Evolutionary conservation across 92 coral and sea anemone genomes (phyloP), one percentile per base, ranked within the genome.

Genomic region (Bergia puertoricense): DNA sequence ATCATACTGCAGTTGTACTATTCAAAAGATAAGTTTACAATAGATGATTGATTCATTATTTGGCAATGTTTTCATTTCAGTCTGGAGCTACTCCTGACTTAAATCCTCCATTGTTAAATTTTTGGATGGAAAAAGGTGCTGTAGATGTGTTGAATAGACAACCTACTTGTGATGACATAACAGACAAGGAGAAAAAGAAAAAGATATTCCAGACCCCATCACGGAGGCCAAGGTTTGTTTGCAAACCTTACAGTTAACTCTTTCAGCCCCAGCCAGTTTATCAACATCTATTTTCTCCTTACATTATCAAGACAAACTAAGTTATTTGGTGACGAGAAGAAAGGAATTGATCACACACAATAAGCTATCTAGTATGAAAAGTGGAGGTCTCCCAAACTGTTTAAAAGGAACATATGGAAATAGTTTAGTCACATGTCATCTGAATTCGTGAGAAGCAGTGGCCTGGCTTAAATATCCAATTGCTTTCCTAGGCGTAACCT

Each of bases 51-150:
- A 62, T 4, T 39, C 42, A 2, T 30, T 30, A 5, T 69, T 14
- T 11, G 41, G 7, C 7, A 50, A 30, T 90, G 67, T 37, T 45
- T 40, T 85, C 46, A 42, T 85, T 90, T 42, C 84, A 95, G 98
- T 92, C 96, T 74, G 98, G 98, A 38, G 90, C 80, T 76, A 93
- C 98, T 9, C 98, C 96, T 40, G 94, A 92, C n/a, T 65, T 85
- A 40, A 93, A 92, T 46, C 91, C 92, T 38, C 93, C 96, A 8
- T 88, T 95, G 22, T 85, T 93, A 40, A 92, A 86, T 80, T 95
- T 91, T 74, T 95, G 98, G 98, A 91, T 95, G 91, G 76, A 92
- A 30, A 89, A 92, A 74, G 96, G 93, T 42, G 62, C 90, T 18
- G 30, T 91, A 36, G 86, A 77, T 50, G 80, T 16, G 43, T 38